Conservation (phyloP, 1,140 invertebrate species). For the Cheumatopsyche charites region DNA sequence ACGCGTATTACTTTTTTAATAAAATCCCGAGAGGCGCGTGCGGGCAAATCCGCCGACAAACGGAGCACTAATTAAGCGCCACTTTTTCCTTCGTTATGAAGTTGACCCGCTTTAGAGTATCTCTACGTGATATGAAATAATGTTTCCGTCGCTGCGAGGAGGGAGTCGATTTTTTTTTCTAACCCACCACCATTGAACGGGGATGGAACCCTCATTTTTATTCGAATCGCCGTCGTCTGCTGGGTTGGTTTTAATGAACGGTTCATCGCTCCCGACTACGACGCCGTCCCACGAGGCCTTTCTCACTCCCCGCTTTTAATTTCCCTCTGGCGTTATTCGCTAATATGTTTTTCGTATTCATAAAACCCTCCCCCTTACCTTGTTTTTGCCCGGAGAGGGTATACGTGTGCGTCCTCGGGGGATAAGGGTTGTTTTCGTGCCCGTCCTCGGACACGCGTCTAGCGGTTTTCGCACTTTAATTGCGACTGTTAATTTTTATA, state of each 20-base stretch:
- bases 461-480: slow-evolving; percentile 32
- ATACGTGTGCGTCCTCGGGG: slow-evolving; percentile 22
- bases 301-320: slow-evolving; percentile 43
- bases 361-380: slow-evolving; percentile 36
- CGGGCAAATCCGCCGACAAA: neutral
- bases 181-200: neutral
- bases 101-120: slow-evolving; percentile 41
- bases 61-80: slow-evolving; percentile 43
- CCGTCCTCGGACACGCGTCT: neutral
- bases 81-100: slow-evolving; percentile 40
- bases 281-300: slow-evolving; percentile 7
- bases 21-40: neutral
- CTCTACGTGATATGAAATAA: slow-evolving; percentile 44
- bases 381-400: slow-evolving; percentile 25
- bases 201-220: slow-evolving; percentile 31
- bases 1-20: neutral
- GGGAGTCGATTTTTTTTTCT: slow-evolving; percentile 29
- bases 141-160: slow-evolving; percentile 1
- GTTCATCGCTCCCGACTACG: slow-evolving; percentile 33
- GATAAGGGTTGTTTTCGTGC: slow-evolving; percentile 11
- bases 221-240: slow-evolving; percentile 41
- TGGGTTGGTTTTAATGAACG: slow-evolving; percentile 43
- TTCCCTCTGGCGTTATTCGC: slow-evolving; percentile 47
- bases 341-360: slow-evolving; percentile 48
- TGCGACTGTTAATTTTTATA: slow-evolving; percentile 38